Base-by-base conservation (phyloP, 2,888 invertebrate species). In the Clitarchus hookeri region DNA sequence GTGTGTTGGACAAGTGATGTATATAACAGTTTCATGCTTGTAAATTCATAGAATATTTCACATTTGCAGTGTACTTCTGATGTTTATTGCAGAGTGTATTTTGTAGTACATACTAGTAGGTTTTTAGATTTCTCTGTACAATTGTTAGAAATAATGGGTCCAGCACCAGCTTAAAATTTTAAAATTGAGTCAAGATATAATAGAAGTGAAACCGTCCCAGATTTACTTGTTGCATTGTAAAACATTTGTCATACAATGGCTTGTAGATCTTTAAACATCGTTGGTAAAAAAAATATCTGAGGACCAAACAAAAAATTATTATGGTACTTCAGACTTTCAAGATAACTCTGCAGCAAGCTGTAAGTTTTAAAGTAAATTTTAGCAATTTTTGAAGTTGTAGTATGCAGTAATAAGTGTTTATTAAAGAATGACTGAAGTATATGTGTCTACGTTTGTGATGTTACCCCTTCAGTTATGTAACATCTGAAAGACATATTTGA, bases 131-230 rank as follows among this genome's bases (percentile, higher is more conserved):
- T 65, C 13, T 16, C 19, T 65, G 65, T n/a, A 65, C 8, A 65
- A n/a, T 65, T 65, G n/a, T 9, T 65, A 65, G 23, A 65, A 65
- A 19, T 65, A 65, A 65, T n/a, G n/a, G 48, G 65, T 65, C n/a
- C 65, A 65, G 65, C 65, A 23, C 65, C 19, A 65, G 65, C 16
- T 65, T 65, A 65, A 65, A 65, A 16, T 65, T 65, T 23, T 16
- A 2, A 65, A 65, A 65, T 8, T 65, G 65, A 12, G n/a, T 65
- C 65, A 19, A 23, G 65, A 65, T 65, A 11, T 8, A 65, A 23
- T 65, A n/a, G 65, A 65, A 65, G 65, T 65, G 65, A 65, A 65
- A 65, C 65, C 65, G 65, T 65, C 65, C 65, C 65, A 65, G 65
- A 65, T n/a, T n/a, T 65, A 65, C 19, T 19, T 65, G 65, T 65